These are phyloP conservation scores for Neoascia interrupta DNA, from an alignment of 2,888 invertebrate genomes.

Conservation along the genomic window DNA sequence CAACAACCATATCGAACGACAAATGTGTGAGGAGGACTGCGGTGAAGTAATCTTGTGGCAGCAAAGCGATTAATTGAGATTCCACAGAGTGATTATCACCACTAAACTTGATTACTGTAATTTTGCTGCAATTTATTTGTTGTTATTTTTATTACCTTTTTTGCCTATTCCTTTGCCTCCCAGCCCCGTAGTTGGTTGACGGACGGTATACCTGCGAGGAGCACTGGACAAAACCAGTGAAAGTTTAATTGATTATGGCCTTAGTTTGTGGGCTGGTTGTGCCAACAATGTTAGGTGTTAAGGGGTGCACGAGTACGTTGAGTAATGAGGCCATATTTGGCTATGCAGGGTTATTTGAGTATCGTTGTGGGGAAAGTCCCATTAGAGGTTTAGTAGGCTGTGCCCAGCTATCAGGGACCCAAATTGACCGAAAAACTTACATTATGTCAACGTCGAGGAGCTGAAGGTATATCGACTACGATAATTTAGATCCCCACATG, in stretches of 20 bases:
- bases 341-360: neutral
- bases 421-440: no score
- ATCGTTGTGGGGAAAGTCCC: neutral
- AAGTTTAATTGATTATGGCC: conserved; percentile 66
- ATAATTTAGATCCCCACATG: no score
- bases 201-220: neutral
- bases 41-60: conserved; percentile 68
- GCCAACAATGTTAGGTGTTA: conserved; percentile 42
- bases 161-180: neutral
- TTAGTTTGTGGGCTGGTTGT: conserved; percentile 35
- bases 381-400: no score
- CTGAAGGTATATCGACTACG: no score
- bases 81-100: conserved; percentile 71
- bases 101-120: conserved; percentile 72
- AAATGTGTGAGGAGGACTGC: conserved; percentile 20
- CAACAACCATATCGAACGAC: neutral
- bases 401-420: no score
- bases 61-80: conserved; percentile 71
- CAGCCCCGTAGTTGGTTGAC: neutral
- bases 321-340: conserved; percentile 59
- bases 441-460: no score
- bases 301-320: conserved; percentile 32
- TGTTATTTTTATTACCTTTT: conserved; percentile 44
- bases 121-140: conserved; percentile 70
- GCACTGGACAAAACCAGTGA: conserved; percentile 59